A percentile compares a stretch with the other conserved stretches of the same genome.
Conservation (phyloP, 23 tunicate species). For the Ciona savignyi region DNA sequence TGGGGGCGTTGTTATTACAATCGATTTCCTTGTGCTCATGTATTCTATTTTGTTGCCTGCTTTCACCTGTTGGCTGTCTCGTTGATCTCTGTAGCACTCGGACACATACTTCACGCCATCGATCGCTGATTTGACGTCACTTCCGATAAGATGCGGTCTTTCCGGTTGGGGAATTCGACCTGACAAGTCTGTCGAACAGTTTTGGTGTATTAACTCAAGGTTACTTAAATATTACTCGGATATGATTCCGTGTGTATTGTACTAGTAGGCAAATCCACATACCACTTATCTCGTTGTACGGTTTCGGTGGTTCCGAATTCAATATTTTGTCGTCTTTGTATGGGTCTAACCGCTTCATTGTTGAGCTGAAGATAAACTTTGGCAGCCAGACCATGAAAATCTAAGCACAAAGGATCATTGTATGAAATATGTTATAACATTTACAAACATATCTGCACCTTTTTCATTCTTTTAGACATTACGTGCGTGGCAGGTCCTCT, state of each 20-base stretch:
- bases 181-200: constrained; percentile 39
- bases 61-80: constrained; percentile 75
- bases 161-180: constrained; percentile 40
- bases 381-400: constrained; percentile 90
- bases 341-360: constrained; percentile 76
- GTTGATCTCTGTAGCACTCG: constrained; percentile 72
- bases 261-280: too few species aligned
- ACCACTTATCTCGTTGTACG: constrained; percentile 69
- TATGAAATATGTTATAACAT: too few species aligned
- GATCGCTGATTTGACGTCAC: constrained; percentile 68
- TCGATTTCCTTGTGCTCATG: too few species aligned
- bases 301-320: constrained; percentile 14
- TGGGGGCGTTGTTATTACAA: too few species aligned
- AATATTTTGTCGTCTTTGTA: constrained; percentile 37
- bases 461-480: constrained; percentile 84
- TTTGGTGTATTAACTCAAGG: too few species aligned
- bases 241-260: too few species aligned
- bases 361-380: constrained; percentile 70
- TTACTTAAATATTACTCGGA: too few species aligned
- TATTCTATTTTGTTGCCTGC: too few species aligned
- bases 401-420: constrained; percentile 33
- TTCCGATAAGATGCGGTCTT: constrained; percentile 23
- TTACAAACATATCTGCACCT: too few species aligned
- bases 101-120: constrained; percentile 87
- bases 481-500: constrained; percentile 88